A percentile compares a stretch with the other conserved stretches of the same genome.
Evolutionary conservation across 2,797 vertebrate species (phyloP).

Genomic region (Cirrhinus molitorella): DNA sequence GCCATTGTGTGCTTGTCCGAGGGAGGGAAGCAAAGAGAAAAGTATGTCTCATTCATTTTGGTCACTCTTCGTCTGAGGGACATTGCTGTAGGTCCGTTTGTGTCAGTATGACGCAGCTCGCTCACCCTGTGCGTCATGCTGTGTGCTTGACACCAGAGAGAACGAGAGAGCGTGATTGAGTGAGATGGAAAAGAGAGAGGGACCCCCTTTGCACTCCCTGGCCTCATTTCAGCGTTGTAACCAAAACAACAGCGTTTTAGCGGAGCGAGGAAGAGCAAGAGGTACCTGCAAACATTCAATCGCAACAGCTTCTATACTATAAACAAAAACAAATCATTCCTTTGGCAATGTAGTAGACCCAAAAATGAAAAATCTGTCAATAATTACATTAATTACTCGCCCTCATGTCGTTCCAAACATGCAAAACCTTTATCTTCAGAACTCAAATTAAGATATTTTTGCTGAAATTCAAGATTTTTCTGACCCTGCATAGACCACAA

Average conservation of each 20-base stretch:
- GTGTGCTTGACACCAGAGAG: constrained; percentile 27
- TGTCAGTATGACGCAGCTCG: constrained; percentile 54
- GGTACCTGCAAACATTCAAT: too few species aligned
- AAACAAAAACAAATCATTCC: too few species aligned
- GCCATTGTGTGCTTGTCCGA: background rate
- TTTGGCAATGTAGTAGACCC: too few species aligned
- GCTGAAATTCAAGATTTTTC: too few species aligned
- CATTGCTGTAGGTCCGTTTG: constrained; percentile 33
- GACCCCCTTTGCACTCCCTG: constrained; percentile 35
- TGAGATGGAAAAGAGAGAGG: constrained; percentile 41
- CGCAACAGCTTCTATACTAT: too few species aligned
- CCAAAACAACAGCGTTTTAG: constrained; percentile 9
- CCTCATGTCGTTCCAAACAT: too few species aligned
- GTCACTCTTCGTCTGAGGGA: constrained; percentile 31
- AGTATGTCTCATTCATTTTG: background rate
- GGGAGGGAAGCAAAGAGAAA: background rate
- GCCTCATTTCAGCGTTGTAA: constrained; percentile 21
- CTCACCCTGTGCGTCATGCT: constrained; percentile 39
- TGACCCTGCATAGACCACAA: too few species aligned
- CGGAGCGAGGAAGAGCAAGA: too few species aligned
- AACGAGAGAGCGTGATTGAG: constrained; percentile 29
- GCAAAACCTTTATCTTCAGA: too few species aligned
- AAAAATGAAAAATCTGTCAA: too few species aligned
- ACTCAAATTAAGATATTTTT: too few species aligned
- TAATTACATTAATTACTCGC: too few species aligned